These are phyloP conservation scores for Seladonia tumulorum DNA, from an alignment of 2,888 invertebrate genomes.

Conservation along the genomic window DNA sequence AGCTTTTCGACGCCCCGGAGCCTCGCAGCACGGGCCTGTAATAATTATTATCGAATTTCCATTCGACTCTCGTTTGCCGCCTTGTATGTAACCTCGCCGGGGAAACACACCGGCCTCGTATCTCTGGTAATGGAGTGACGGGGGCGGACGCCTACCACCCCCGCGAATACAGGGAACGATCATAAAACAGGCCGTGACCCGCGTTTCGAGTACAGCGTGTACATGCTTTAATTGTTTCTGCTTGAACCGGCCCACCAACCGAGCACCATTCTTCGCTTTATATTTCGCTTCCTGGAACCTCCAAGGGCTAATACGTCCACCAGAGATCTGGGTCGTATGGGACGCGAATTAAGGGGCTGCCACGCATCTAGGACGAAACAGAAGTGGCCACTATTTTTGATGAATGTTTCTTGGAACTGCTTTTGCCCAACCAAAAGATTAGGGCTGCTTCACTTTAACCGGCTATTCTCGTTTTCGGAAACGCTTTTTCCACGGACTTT, in stretches of 20 bases:
- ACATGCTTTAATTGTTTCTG: slow-evolving; percentile 54
- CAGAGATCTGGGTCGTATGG: slow-evolving; percentile 25
- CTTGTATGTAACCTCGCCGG: slow-evolving; percentile 42
- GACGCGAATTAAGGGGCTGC: background rate
- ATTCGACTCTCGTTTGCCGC: slow-evolving; percentile 79
- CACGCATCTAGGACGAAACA: slow-evolving; percentile 6
- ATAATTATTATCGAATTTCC: slow-evolving; percentile 82
- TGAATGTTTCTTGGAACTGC: background rate
- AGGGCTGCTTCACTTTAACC: background rate
- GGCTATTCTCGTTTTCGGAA: background rate
- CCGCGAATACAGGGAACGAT: slow-evolving; percentile 42
- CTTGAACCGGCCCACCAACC: slow-evolving; percentile 8
- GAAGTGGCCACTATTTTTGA: background rate
- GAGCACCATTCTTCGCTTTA: background rate
- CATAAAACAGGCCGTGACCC: slow-evolving; percentile 31
- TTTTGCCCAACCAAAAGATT: background rate
- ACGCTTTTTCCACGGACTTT: background rate
- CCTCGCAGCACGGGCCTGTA: slow-evolving; percentile 51
- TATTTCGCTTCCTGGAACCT: background rate
- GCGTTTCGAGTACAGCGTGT: slow-evolving; percentile 10
- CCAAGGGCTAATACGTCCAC: slow-evolving; percentile 31
- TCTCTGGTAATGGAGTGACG: slow-evolving; percentile 49
- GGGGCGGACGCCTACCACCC: slow-evolving; percentile 1
- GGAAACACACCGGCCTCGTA: slow-evolving; percentile 38
- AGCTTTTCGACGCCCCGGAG: slow-evolving; percentile 63